Evolutionary conservation across 2,113 vertebrate species (phyloP), one percentile per base, ranked within the genome.

Genomic region (Abramis brama): DNA sequence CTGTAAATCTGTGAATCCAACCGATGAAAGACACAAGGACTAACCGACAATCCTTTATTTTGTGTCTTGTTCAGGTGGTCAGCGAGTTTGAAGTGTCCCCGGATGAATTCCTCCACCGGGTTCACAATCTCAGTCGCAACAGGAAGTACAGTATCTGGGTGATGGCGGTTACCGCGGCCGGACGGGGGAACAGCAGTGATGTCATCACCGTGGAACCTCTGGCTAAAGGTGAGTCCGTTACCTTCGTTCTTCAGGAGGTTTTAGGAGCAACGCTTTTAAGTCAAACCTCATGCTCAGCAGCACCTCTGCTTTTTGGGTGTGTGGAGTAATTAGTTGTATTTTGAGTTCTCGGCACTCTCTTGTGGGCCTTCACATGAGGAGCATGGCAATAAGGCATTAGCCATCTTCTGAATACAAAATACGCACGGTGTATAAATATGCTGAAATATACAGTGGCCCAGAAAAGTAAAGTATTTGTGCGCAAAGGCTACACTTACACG

Each of bases 61-160:
- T 43, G 70, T 50, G 13, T 50, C 27, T 30, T 17, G 3, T 25
- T 86, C 93, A 99, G 98, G 97, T 99, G 91, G 98, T 98, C 95
- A 99, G 97, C 80, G 98, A 99, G 92, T 99, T 99, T 87, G 98
- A 99, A 93, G 97, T 97, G 4, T 97, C 97, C 45, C 97, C 98
- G 0, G 97, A 99, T 86, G 96, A 97, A 3, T 99, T 98, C 93
- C 97, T 97, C 93, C 98, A 99, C 94, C 95, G 97, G 92, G 97
- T 99, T 75, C 97, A 97, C 73, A 98, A 98, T 93, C 94, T 99
- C 93, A 98, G 95, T 91, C 95, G 97, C 84, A 98, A 98, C 90
- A 96, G 97, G 3, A 97, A 98, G 88, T 99, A 99, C 94, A 99
- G 97, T 0, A 95, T 99, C 91, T 99, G 97, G 97, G 98, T 99